phyloP scores from a whole-genome alignment of 2,888 invertebrate species.

The Cosmia pyralina region DNA sequence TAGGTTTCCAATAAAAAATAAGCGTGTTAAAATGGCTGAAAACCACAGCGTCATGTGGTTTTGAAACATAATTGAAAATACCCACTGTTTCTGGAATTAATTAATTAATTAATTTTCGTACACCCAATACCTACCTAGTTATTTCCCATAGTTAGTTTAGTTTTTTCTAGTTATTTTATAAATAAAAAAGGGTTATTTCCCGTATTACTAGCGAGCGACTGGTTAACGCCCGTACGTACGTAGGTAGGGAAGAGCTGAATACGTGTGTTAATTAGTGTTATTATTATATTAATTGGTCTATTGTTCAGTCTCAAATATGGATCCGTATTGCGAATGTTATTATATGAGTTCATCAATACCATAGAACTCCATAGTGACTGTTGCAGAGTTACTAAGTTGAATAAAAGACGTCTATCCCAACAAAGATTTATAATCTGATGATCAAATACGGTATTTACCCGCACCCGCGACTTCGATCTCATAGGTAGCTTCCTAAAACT shows the following conservation, averaged over 20 bases:
- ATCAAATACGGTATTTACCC: neutral
- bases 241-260: too few relatives aligned
- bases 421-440: neutral
- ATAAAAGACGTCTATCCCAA: neutral
- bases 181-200: too few relatives aligned
- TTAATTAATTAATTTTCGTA: too few relatives aligned
- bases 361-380: neutral
- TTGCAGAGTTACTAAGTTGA: neutral
- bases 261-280: neutral
- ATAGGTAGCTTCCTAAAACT: neutral
- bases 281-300: neutral
- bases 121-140: too few relatives aligned
- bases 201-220: too few relatives aligned
- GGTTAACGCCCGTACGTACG: too few relatives aligned
- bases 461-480: neutral
- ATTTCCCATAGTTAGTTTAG: too few relatives aligned
- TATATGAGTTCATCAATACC: neutral
- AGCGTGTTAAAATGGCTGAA: neutral
- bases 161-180: too few relatives aligned
- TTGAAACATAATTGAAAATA: neutral
- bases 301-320: conserved; percentile 11
- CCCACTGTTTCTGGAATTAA: neutral
- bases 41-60: neutral
- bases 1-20: neutral
- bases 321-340: too few relatives aligned